Percentiles rank a stretch among this genome's conserved stretches.
phyloP scores from a whole-genome alignment of 2,888 invertebrate genomes.

The Neuroscelio doddi region DNA sequence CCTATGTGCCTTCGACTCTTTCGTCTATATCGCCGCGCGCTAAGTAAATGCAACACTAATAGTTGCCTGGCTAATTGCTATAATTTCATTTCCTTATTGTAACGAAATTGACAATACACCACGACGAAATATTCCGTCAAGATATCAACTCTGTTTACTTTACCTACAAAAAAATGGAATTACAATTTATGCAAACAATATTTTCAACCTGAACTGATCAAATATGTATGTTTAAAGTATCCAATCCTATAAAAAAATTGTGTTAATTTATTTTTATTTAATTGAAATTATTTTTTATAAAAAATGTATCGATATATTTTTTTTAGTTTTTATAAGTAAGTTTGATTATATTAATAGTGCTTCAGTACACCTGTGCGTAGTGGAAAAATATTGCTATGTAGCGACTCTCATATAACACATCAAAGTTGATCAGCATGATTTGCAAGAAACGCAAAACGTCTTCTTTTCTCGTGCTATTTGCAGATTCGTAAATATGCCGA shows the following conservation, averaged over 20 bases:
- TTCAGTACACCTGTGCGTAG: background rate
- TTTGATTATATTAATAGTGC: no score
- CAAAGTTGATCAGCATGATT: constrained; percentile 34
- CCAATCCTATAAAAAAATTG: no score
- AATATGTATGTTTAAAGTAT: no score
- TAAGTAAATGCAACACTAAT: constrained; percentile 45
- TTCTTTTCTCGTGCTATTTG: constrained; percentile 30
- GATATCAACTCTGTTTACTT: constrained; percentile 30
- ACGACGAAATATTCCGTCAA: constrained; percentile 35
- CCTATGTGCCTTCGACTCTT: constrained; percentile 44
- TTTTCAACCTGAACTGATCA: no score
- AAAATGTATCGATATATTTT: no score
- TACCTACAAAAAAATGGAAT: no score
- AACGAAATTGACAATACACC: constrained; percentile 47
- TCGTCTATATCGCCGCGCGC: constrained; percentile 46
- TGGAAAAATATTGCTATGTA: constrained; percentile 20
- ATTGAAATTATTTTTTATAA: background rate
- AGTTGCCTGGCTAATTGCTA: constrained; percentile 46
- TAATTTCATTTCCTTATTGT: constrained; percentile 47
- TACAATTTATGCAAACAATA: no score
- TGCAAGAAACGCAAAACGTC: constrained; percentile 30
- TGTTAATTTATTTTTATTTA: no score
- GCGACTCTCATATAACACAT: constrained; percentile 13
- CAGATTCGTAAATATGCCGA: constrained; percentile 32
- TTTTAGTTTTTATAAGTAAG: no score